Base-by-base conservation (phyloP, 2,113 vertebrate species). In the Notothenia rossii region DNA sequence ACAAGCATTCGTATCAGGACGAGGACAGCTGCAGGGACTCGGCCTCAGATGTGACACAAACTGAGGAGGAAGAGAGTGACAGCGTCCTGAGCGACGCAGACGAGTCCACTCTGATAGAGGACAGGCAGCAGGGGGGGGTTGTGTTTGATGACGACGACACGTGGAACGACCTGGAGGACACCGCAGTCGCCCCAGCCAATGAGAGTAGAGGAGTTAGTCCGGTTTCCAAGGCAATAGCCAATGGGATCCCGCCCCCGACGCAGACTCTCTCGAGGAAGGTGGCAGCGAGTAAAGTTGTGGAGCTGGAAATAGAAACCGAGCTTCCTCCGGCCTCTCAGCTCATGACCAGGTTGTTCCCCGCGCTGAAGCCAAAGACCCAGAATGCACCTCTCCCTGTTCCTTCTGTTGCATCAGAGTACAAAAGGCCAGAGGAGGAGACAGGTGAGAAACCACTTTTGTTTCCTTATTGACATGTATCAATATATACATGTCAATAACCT, bases 61-160 rank as follows among this genome's bases (percentile, higher is more conserved):
- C 29, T 29, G 29, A 88, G 9, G 63, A 11, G 3, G 87, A 77
- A 25, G 88, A 77, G 64, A 85, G 86, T 50, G 82, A 85, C 36
- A 80, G 92, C 56, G 88, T 91, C 53, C 81, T 84, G 22, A 89
- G 78, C 45, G 60, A 84, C 40, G 72, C 77, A 2, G 88, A 92
- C 8, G 93, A 94, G 46, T 91, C 91, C 15, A 82, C 90, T 5
- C 84, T 83, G 51, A 85, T 77, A 74, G 92, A 95, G 83, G 90
- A 78, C 86, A 80, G 72, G 3, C 83, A 74, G 6, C 63, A 56
- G 40, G 93, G 43, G 67, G 75, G 80, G n/a, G 84, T 97, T 8
- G 95, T 96, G 64, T 99, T 99, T 89, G 97, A 98, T 43, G 98
- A 99, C 72, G 96, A 98, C 62, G 96, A 96, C 92, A 97, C 98